Percentiles rank a stretch among this genome's conserved stretches.
phyloP scores from a whole-genome alignment of 1,140 invertebrate genomes.

The Trichonephila clavata region DNA sequence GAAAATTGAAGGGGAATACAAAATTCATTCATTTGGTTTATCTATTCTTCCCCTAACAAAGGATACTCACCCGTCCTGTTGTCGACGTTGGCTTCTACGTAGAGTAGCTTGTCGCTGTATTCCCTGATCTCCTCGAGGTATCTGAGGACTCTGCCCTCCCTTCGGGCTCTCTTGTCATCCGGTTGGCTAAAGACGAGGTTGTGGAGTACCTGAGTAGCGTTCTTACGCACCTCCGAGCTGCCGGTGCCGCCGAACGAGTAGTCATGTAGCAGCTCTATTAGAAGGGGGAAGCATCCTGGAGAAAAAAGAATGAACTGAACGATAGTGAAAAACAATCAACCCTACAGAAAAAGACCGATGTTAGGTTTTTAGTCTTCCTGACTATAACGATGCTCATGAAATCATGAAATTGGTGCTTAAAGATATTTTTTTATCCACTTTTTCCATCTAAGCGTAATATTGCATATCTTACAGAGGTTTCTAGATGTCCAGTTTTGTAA shows the following conservation, averaged over 20 bases:
- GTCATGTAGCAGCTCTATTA: constrained; percentile 93
- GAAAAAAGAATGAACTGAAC: background rate
- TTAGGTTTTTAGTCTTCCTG: too few species aligned
- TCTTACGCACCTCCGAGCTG: constrained; percentile 84
- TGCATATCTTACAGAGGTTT: too few species aligned
- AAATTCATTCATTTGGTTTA: too few species aligned
- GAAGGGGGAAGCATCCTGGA: constrained; percentile 90
- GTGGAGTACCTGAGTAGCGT: constrained; percentile 91
- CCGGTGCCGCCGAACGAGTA: background rate
- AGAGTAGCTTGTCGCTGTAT: constrained; percentile 74
- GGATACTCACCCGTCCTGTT: constrained; percentile 54
- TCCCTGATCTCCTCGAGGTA: constrained; percentile 87
- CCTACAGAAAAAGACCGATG: too few species aligned
- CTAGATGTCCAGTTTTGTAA: too few species aligned
- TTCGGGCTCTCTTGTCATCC: constrained; percentile 92
- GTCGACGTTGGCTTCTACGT: constrained; percentile 86
- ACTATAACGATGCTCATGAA: too few species aligned
- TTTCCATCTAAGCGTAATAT: too few species aligned
- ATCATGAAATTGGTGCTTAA: too few species aligned
- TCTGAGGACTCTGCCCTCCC: constrained; percentile 92
- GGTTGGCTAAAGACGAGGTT: constrained; percentile 95
- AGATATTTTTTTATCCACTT: too few species aligned
- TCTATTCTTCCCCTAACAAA: too few species aligned
- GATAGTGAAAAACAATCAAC: too few species aligned
- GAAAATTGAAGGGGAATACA: background rate